phyloP scores from a whole-genome alignment of 2,797 vertebrate genomes.

The Aulostomus chinensis region DNA sequence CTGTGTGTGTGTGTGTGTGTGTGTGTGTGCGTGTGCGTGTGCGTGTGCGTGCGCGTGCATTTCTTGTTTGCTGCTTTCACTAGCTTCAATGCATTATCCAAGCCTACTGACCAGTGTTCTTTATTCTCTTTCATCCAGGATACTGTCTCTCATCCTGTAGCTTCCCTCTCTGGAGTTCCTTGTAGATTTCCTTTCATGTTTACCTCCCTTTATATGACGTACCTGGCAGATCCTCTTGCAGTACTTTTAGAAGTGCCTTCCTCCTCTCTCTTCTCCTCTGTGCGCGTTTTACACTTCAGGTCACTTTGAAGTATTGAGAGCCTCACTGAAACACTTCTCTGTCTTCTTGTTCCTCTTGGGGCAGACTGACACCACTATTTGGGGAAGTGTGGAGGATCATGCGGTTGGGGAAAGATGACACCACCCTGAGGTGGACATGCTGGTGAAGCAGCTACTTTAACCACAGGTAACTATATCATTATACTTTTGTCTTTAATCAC shows the following conservation, averaged over 20 bases:
- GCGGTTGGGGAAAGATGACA: conserved; percentile 25
- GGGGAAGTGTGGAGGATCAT: conserved; percentile 37
- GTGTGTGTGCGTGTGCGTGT: conserved; percentile 20
- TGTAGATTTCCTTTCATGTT: conserved; percentile 28
- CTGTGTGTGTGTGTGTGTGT: conserved; percentile 24
- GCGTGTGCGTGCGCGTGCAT: conserved; percentile 1
- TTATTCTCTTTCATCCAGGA: conserved; percentile 23
- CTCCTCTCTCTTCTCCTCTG: conserved; percentile 15
- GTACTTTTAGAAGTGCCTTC: conserved; percentile 13
- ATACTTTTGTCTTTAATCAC: neutral
- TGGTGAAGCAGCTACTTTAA: conserved; percentile 45
- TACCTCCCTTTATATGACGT: conserved; percentile 20
- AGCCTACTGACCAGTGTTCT: conserved; percentile 19
- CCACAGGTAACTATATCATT: conserved; percentile 41
- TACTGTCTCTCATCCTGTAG: conserved; percentile 10
- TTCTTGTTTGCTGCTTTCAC: neutral
- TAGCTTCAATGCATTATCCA: conserved; percentile 7
- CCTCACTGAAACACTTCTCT: conserved; percentile 23
- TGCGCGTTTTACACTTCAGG: conserved; percentile 30
- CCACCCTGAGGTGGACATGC: conserved; percentile 29
- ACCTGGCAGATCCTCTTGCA: conserved; percentile 32
- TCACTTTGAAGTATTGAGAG: conserved; percentile 52
- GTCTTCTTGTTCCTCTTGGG: conserved; percentile 49
- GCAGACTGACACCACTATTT: conserved; percentile 14
- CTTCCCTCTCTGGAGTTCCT: conserved; percentile 1